Evolutionary conservation across 2,113 vertebrate genomes (phyloP).

Genomic region (Antidorcas marsupialis): DNA sequence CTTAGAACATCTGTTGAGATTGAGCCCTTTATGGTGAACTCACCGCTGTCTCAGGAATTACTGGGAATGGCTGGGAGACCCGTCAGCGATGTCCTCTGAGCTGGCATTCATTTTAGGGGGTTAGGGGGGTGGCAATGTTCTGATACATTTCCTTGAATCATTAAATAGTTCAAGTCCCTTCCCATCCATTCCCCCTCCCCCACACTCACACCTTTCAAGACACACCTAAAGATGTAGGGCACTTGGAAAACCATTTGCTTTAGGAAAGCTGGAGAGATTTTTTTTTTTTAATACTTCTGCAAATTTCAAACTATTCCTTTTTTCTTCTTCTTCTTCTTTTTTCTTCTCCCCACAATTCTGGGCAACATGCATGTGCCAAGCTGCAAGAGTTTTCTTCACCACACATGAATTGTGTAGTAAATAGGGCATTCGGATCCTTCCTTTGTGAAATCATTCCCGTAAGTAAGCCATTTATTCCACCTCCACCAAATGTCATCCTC

Average conservation of each 20-base stretch:
- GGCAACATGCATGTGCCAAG: neutral
- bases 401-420: neutral
- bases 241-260: neutral
- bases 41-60: neutral
- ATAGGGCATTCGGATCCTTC: neutral
- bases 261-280: neutral
- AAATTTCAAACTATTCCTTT: neutral
- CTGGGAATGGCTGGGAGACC: neutral
- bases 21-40: constrained; percentile 48
- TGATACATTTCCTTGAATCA: neutral
- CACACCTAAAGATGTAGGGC: neutral
- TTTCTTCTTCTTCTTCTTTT: neutral
- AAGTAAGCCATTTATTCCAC: neutral
- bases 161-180: constrained; percentile 2
- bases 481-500: neutral
- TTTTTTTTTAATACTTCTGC: neutral
- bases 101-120: neutral
- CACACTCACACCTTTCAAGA: neutral
- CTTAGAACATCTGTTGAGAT: constrained; percentile 43
- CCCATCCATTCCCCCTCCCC: accelerated
- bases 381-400: neutral
- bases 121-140: neutral
- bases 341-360: neutral
- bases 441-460: neutral
- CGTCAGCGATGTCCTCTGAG: neutral